Conservation (phyloP, 2,888 invertebrate species). For the Drosophila putrida region DNA sequence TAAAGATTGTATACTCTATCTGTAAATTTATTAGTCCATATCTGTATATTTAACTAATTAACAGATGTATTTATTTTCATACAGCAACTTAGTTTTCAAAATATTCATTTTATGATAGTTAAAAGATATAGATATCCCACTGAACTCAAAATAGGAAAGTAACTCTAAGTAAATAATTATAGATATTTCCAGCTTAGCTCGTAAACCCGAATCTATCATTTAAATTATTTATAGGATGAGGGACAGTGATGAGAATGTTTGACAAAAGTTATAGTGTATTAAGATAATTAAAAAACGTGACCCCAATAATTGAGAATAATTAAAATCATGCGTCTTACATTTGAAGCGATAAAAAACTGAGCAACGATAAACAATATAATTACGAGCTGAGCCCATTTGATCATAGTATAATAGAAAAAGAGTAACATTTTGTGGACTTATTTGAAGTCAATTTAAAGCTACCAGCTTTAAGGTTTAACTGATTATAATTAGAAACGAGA, state of each 20-base stretch:
- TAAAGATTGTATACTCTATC: background rate
- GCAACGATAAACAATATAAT: conserved; percentile 7
- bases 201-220: background rate
- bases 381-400: background rate
- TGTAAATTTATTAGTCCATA: no score
- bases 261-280: background rate
- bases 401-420: background rate
- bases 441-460: conserved; percentile 3
- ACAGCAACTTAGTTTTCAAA: no score
- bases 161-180: background rate
- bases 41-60: no score
- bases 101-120: no score
- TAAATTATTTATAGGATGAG: background rate
- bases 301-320: conserved; percentile 24
- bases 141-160: no score
- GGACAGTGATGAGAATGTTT: no score
- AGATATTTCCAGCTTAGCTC: background rate
- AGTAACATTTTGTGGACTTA: background rate
- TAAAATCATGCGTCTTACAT: conserved; percentile 13
- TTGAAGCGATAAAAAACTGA: background rate
- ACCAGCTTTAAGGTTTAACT: conserved; percentile 2
- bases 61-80: no score
- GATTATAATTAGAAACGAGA: background rate
- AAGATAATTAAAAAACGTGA: conserved; percentile 27
- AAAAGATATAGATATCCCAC: no score